Evolutionary conservation across 2,797 vertebrate species (phyloP).

Genomic region (Danio aesculapii): DNA sequence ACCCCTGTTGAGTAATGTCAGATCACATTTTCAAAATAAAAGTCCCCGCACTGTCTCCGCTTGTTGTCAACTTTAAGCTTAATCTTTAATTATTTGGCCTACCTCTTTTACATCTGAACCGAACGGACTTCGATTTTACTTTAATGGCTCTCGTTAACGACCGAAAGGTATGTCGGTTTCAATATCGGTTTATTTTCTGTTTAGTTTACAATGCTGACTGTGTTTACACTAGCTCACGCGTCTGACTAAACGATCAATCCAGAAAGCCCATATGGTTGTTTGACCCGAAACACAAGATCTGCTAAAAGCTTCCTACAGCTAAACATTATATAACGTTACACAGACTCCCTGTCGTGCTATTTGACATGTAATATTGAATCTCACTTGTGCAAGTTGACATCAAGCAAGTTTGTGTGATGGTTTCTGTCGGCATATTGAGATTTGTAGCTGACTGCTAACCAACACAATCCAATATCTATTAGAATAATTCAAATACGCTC

Average conservation of each 20-base stretch:
- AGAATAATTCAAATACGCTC: background rate
- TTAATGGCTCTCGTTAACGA: slow-evolving; percentile 15
- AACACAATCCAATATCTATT: background rate
- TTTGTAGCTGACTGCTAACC: slow-evolving; percentile 12
- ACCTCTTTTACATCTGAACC: background rate
- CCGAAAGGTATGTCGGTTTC: background rate
- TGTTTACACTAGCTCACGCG: slow-evolving; percentile 18
- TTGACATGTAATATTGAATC: background rate
- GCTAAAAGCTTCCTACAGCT: slow-evolving; percentile 4
- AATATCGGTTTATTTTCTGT: background rate
- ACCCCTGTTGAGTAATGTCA: background rate
- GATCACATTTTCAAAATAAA: slow-evolving; percentile 36
- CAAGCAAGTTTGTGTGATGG: background rate
- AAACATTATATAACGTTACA: background rate
- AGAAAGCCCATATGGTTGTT: background rate
- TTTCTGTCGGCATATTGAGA: too few relatives aligned
- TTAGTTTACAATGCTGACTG: background rate
- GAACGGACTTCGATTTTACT: background rate
- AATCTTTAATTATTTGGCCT: slow-evolving; percentile 35
- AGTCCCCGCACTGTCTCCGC: background rate
- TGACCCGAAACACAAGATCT: background rate
- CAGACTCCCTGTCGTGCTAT: background rate
- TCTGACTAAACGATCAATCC: background rate
- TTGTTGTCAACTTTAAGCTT: slow-evolving; percentile 32
- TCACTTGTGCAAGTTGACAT: background rate